Conservation (phyloP, 2,888 invertebrate genomes). For the Rhabditoides inermis region DNA sequence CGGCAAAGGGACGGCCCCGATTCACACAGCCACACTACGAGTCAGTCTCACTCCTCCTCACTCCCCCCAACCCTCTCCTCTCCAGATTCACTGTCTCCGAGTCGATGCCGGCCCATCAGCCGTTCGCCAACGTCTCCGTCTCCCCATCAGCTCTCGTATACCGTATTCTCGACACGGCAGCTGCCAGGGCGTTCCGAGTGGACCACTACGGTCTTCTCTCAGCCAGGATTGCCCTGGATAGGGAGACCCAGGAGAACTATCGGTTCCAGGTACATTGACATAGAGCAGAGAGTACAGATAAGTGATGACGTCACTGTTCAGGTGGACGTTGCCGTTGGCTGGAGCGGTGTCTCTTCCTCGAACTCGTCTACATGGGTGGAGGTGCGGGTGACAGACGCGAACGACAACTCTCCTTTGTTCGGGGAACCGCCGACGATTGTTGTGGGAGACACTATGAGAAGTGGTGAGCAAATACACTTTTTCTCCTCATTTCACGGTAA, state of each 20-base stretch:
- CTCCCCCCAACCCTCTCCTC: too few species aligned
- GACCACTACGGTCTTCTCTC: slow-evolving; percentile 20
- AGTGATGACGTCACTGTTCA: too few species aligned
- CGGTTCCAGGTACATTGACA: slow-evolving; percentile 12
- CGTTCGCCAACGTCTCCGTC: slow-evolving; percentile 18
- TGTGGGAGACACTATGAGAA: slow-evolving; percentile 13
- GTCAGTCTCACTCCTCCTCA: too few species aligned
- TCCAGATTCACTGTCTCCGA: slow-evolving; percentile 20
- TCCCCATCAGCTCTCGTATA: slow-evolving; percentile 10
- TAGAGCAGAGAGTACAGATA: too few species aligned
- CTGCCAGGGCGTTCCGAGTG: slow-evolving; percentile 11
- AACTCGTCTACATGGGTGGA: slow-evolving; percentile 11
- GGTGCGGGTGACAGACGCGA: slow-evolving; percentile 21
- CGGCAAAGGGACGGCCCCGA: too few species aligned
- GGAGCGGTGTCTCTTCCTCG: slow-evolving; percentile 2
- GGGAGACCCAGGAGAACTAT: slow-evolving; percentile 1
- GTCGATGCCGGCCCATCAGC: slow-evolving; percentile 7
- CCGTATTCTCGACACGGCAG: slow-evolving; percentile 15
- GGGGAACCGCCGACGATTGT: slow-evolving; percentile 1
- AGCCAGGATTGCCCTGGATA: slow-evolving; percentile 9
- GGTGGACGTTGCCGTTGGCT: slow-evolving; percentile 11
- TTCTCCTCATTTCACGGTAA: neutral
- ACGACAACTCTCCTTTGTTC: slow-evolving; percentile 23
- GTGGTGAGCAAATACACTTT: slow-evolving; percentile 11
- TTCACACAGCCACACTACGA: too few species aligned